Base-by-base conservation (phyloP, 2,797 vertebrate species). In the Catharus ustulatus region DNA sequence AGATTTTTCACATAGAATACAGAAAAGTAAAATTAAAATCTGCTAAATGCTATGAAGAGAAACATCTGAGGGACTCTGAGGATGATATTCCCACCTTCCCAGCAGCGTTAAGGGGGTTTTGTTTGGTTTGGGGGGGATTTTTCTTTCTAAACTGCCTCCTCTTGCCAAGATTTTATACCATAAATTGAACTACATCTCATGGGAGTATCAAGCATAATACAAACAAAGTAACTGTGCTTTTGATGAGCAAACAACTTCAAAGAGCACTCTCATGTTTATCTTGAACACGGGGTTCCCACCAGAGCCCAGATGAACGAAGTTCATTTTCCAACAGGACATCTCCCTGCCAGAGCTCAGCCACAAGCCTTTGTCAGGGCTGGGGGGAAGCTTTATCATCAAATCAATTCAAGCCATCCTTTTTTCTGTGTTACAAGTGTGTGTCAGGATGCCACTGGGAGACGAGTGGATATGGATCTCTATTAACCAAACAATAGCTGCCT, bases 171-270 rank as follows among this genome's bases (percentile, higher is more conserved):
- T 79, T 96, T 96, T 94, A 76, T 76, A 58, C 38, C 81, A 87
- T 88, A 94, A 96, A 87, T 83, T 72, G 87, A 77, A 58, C 48
- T 78, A 18, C 66, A 38, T 93, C 95, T 91, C 90, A 58, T 3
- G 16, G 94, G 89, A 96, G 54, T 83, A 86, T 84, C 71, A 48
- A 92, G 55, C 87, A 66, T 64, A 94, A 91, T 61, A 95, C 79
- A 96, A 94, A 95, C 88, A 95, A 84, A 95, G 81, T 73, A 82
- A 82, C 87, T 93, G 84, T 63, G 85, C 89, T 93, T 96, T 95
- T 97, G 94, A 96, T 89, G 95, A 96, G 93, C 88, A 90, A 96
- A 92, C 87, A 89, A 94, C 95, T 96, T 94, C 95, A 95, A 95
- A 95, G 94, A 73, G 57, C 61, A 16, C 69, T 30, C 42, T 46